A percentile compares a stretch with the other conserved stretches of the same genome.
Conservation (phyloP, 2,888 invertebrate genomes). For the Amphipoea lucens region DNA sequence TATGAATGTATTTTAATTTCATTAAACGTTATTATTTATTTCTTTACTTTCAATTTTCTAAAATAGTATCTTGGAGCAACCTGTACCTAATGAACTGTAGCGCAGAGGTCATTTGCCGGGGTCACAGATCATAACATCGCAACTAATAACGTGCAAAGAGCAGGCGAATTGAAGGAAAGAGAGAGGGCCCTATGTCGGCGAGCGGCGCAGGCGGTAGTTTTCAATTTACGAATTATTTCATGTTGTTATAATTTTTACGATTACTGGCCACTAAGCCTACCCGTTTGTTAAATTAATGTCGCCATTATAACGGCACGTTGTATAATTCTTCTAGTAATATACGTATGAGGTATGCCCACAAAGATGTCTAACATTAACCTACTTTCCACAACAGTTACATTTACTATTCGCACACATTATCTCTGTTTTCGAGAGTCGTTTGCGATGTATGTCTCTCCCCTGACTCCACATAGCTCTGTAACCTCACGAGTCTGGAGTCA, state of each 20-base stretch:
- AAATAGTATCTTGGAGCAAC: neutral
- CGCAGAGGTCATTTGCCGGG: neutral
- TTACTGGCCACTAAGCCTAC: neutral
- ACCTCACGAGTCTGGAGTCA: neutral
- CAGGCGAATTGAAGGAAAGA: no score
- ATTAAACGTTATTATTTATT: neutral
- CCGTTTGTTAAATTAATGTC: neutral
- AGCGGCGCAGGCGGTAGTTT: no score
- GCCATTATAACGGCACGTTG: neutral
- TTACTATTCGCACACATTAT: constrained; percentile 42
- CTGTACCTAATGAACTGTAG: neutral
- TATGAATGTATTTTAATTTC: neutral
- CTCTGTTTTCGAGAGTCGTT: constrained; percentile 22
- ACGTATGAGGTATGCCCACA: neutral
- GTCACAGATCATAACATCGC: neutral
- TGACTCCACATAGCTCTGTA: constrained; percentile 1
- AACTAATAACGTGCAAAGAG: no score
- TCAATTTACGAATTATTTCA: no score
- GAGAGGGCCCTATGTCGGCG: no score
- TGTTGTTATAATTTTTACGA: neutral
- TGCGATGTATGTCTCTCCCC: constrained; percentile 24
- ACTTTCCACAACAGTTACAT: constrained; percentile 14
- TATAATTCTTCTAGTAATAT: neutral
- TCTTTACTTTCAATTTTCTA: neutral
- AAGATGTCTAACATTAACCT: constrained; percentile 32